These are phyloP conservation scores for Acanthacorydalis orientalis DNA, from an alignment of 2,888 invertebrate genomes.

Conservation along the genomic window DNA sequence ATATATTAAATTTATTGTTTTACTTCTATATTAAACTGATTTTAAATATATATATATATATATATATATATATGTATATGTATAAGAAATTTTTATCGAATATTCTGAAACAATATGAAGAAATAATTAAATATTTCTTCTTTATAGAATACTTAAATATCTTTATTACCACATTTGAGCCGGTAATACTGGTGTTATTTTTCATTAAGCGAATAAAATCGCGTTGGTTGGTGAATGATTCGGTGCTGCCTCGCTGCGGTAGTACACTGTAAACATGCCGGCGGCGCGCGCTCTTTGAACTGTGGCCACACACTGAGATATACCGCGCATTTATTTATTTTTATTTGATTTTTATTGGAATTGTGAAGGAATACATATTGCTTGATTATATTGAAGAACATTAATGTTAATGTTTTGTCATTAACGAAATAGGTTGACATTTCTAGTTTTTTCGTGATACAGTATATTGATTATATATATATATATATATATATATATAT, in stretches of 20 bases:
- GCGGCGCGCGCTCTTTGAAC: slow-evolving; percentile 1
- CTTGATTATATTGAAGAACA: slow-evolving; percentile 6
- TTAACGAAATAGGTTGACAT: background rate
- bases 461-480: background rate
- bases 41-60: no score
- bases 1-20: no score
- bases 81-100: no score
- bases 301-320: slow-evolving; percentile 1
- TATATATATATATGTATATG: no score
- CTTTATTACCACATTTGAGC: no score
- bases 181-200: no score
- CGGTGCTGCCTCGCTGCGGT: background rate
- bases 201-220: no score
- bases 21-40: no score
- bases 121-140: no score
- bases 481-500: slow-evolving; percentile 2
- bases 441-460: background rate
- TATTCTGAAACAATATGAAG: no score
- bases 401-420: background rate
- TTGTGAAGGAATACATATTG: slow-evolving; percentile 1
- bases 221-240: no score
- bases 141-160: no score
- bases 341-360: slow-evolving; percentile 2
- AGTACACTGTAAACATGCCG: background rate
- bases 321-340: background rate